These are phyloP conservation scores for Epinephelus malabaricus DNA, from an alignment of 2,797 vertebrate genomes.

Conservation along the genomic window DNA sequence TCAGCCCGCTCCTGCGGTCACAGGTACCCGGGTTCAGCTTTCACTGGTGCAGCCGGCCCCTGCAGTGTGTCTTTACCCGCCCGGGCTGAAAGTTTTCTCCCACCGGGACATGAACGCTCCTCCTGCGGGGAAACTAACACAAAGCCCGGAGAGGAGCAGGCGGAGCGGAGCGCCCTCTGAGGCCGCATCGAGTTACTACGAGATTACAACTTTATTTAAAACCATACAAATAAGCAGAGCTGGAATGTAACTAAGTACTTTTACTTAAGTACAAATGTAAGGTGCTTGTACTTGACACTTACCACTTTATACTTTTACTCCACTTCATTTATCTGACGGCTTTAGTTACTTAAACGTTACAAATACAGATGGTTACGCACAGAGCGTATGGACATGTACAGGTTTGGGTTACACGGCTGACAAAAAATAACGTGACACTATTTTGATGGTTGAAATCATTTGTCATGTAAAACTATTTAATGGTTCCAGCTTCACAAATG, in stretches of 20 bases:
- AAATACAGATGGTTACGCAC: too few relatives aligned
- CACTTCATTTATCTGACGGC: too few relatives aligned
- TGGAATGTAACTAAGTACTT: neutral
- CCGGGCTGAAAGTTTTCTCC: neutral
- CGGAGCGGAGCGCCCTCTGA: constrained; percentile 20
- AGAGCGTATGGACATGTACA: too few relatives aligned
- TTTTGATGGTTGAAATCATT: too few relatives aligned
- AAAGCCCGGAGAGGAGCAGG: neutral
- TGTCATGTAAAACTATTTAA: too few relatives aligned
- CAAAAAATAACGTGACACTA: too few relatives aligned
- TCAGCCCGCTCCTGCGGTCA: neutral
- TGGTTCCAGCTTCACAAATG: too few relatives aligned
- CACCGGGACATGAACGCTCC: neutral
- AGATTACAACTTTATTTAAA: constrained; percentile 20
- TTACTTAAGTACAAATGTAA: too few relatives aligned
- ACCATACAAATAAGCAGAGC: neutral
- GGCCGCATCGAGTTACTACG: neutral
- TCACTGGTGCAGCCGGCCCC: fast-evolving
- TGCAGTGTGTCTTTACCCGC: fast-evolving
- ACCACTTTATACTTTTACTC: too few relatives aligned
- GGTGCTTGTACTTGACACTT: too few relatives aligned
- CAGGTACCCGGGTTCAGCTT: neutral
- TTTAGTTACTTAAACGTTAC: too few relatives aligned
- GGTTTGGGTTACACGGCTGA: too few relatives aligned
- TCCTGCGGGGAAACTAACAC: neutral